A percentile compares a stretch with the other conserved stretches of the same genome.
These are phyloP conservation scores for Endotricha flammealis DNA, from an alignment of 2,888 invertebrate genomes.

Conservation along the genomic window DNA sequence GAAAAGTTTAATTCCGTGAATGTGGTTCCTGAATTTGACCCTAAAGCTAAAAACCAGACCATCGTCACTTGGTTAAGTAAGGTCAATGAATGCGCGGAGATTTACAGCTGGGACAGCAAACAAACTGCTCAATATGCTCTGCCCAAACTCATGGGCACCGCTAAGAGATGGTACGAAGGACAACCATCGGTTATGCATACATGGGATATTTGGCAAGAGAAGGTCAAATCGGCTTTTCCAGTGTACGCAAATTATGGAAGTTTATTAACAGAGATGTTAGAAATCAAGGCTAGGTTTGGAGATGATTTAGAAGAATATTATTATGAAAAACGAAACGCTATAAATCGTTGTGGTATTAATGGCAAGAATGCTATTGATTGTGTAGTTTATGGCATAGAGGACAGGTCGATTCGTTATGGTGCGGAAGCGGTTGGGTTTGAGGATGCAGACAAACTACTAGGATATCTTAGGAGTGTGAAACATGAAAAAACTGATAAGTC, in stretches of 20 bases:
- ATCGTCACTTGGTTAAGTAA: slow-evolving; percentile 5
- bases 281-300: slow-evolving; percentile 10
- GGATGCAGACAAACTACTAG: slow-evolving; percentile 19
- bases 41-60: slow-evolving; percentile 8
- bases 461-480: slow-evolving; percentile 17
- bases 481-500: slow-evolving; percentile 8
- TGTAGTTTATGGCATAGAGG: slow-evolving; percentile 20
- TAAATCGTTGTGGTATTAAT: slow-evolving; percentile 18
- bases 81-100: slow-evolving; percentile 8
- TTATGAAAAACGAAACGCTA: slow-evolving; percentile 19
- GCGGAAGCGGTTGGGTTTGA: slow-evolving; percentile 21
- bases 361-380: slow-evolving; percentile 20
- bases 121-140: slow-evolving; percentile 10
- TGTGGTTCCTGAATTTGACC: slow-evolving; percentile 8
- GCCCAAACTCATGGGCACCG: slow-evolving; percentile 8
- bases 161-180: slow-evolving; percentile 8
- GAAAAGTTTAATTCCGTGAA: slow-evolving; percentile 2
- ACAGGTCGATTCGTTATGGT: slow-evolving; percentile 17
- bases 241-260: slow-evolving; percentile 16
- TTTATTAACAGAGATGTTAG: slow-evolving; percentile 15
- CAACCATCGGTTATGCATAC: slow-evolving; percentile 9
- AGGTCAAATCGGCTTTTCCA: slow-evolving; percentile 16
- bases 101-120: slow-evolving; percentile 9
- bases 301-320: slow-evolving; percentile 21
- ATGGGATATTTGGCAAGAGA: slow-evolving; percentile 19